These are phyloP conservation scores for Parazoanthus atlanticus DNA, from an alignment of 92 coral and sea anemone species.

Conservation along the genomic window DNA sequence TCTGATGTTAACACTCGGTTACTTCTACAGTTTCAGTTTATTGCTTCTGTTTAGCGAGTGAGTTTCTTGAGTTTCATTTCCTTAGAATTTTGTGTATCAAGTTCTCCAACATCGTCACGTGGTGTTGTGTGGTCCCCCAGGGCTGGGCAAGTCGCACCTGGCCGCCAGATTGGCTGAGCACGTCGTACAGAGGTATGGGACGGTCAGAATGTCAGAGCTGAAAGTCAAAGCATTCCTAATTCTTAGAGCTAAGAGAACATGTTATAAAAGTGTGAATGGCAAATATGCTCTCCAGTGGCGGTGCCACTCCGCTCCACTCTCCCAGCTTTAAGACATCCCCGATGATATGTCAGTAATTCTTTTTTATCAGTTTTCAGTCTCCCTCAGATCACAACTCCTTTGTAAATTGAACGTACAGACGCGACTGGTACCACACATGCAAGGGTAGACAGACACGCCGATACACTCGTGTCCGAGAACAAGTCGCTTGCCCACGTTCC, in stretches of 20 bases:
- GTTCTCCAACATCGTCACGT: slow-evolving; percentile 78
- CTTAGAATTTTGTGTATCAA: slow-evolving; percentile 71
- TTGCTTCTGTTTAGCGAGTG: not conserved
- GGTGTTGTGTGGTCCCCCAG: slow-evolving; percentile 75
- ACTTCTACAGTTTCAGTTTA: not conserved
- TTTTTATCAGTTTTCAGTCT: too few species aligned
- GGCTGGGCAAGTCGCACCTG: slow-evolving; percentile 81
- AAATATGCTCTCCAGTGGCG: too few species aligned
- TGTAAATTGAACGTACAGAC: too few species aligned
- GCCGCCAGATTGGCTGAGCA: slow-evolving; percentile 85
- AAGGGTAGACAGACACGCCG: too few species aligned
- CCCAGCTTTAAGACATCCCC: too few species aligned
- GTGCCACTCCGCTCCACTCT: too few species aligned
- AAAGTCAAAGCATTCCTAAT: not conserved
- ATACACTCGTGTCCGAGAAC: too few species aligned
- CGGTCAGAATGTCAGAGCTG: not conserved
- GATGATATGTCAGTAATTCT: too few species aligned
- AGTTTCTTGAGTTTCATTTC: not conserved
- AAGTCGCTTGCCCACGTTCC: too few species aligned
- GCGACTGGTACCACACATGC: too few species aligned
- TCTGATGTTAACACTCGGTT: not conserved
- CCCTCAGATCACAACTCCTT: too few species aligned
- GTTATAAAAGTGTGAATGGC: too few species aligned
- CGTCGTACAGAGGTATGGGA: slow-evolving; percentile 72
- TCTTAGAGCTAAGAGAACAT: not conserved